Evolutionary conservation across 1,140 invertebrate genomes (phyloP), one percentile per base, ranked within the genome.

Genomic region (Zeugodacus cucurbitae): DNA sequence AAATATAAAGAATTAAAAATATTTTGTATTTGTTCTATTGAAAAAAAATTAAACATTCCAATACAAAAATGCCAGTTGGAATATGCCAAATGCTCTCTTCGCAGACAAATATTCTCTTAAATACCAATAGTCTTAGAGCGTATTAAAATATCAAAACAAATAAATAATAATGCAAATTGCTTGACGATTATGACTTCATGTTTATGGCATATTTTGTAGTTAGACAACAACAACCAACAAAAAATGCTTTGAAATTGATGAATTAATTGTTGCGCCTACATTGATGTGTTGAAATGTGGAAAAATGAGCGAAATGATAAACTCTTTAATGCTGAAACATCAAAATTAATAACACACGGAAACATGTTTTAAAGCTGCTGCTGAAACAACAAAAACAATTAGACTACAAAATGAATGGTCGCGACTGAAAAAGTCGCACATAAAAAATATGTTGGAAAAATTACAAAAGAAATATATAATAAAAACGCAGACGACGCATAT

Each of bases 71-170:
- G 14, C 20, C 48, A 54, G 14, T 17, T 54, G 14, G 48, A 41
- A 41, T 41, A 41, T 4, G 4, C 10, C 14, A 62, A 62, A 7
- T n/a, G n/a, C 58, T 20, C 17, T n/a, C 7, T 62, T 7, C 11
- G 34, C 22, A 74, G 20, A 4, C 14, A 29, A 41, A n/a, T 41
- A 41, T n/a, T 74, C 5, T 37, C 17, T 3, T 7, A n/a, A 37
- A 74, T 74, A 32, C 32, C 34, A 1, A 29, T n/a, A 32, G 67
- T 20, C 5, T 74, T 37, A 74, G 20, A 4, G 34, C 14, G 64
- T 32, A 74, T 74, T 74, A 74, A 74, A 37, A 37, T 22, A 74
- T 74, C 67, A 74, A 74, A 74, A 37, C 67, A 74, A 74, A 37
- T 37, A 74, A 74, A 37, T 74, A 74, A 74, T 74, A 74, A 20